These are phyloP conservation scores for Augochlora pura DNA, from an alignment of 1,140 invertebrate genomes.

Conservation along the genomic window DNA sequence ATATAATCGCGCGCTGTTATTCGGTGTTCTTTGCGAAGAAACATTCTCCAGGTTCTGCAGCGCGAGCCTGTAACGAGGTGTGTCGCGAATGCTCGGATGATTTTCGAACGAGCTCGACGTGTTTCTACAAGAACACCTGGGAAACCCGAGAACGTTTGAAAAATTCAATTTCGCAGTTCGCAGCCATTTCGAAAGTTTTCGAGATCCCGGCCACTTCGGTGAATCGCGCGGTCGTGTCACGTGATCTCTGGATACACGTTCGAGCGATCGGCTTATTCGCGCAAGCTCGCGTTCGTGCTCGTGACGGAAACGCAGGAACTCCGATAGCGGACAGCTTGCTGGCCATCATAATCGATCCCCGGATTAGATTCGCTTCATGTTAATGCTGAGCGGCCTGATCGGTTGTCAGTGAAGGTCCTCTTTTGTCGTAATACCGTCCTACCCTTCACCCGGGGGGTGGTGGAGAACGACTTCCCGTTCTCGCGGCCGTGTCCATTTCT, in stretches of 20 bases:
- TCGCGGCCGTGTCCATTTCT: background rate
- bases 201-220: background rate
- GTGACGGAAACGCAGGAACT: constrained; percentile 23
- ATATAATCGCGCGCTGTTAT: no score
- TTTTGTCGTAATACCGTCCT: background rate
- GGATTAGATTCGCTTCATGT: constrained; percentile 21
- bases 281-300: constrained; percentile 1
- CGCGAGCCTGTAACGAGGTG: no score
- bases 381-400: constrained; percentile 18
- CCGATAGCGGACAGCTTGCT: constrained; percentile 2
- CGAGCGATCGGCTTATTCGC: constrained; percentile 3
- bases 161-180: no score
- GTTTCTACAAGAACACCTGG: no score
- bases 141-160: no score
- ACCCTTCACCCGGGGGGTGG: no score
- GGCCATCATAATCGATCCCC: constrained; percentile 25
- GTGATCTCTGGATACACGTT: background rate
- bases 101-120: no score
- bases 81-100: no score
- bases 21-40: no score
- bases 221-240: background rate
- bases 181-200: no score
- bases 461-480: background rate
- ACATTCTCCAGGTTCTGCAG: no score
- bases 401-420: background rate